Evolutionary conservation across 1,140 invertebrate species (phyloP), one percentile per base, ranked within the genome.

Genomic region (Ruditapes philippinarum): DNA sequence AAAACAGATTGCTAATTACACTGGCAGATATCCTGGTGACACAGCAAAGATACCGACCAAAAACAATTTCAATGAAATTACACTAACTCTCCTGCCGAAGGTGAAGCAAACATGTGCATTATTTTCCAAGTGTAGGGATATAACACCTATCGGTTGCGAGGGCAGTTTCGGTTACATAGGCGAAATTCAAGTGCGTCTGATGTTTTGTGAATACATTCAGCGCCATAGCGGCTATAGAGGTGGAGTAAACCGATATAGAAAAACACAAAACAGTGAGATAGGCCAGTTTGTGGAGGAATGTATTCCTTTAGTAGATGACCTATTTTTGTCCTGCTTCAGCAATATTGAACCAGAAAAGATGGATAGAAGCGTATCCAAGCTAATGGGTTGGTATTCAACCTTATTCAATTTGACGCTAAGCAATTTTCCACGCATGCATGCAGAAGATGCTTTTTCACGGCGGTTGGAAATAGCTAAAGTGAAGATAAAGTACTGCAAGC

Each of bases 281-380:
- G 65, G 51, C 0, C 60, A 74, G 14, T 91, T 90, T 74, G 31
- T 91, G 0, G 54, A 73, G 14, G 79, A 81, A 45, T 87, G 83
- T 60, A 28, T 62, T 28, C 2, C 14, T 1, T 28, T 28, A 1
- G 22, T 62, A 28, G 22, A 62, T 28, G 57, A 62, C 0, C n/a
- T 62, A 9, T 62, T 28, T 28, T 25, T 28, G 9, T 4, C 14
- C 9, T 62, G 57, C 28, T 62, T 25, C 22, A 54, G 51, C 22
- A 11, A 5, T 62, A 14, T 62, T 28, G 57, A 62, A 62, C 57
- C 57, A 4, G 57, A 62, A 62, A 62, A 62, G 25, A 62, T 62
- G 22, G 57, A 62, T 14, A 28, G 25, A n/a, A 62, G 28, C 28
- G 25, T 62, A 4, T n/a, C 22, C 25, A 25, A 62, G 0, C 28